Evolutionary conservation across 2,113 vertebrate species (phyloP), one percentile per base, ranked within the genome.

Genomic region (Sturnira hondurensis): DNA sequence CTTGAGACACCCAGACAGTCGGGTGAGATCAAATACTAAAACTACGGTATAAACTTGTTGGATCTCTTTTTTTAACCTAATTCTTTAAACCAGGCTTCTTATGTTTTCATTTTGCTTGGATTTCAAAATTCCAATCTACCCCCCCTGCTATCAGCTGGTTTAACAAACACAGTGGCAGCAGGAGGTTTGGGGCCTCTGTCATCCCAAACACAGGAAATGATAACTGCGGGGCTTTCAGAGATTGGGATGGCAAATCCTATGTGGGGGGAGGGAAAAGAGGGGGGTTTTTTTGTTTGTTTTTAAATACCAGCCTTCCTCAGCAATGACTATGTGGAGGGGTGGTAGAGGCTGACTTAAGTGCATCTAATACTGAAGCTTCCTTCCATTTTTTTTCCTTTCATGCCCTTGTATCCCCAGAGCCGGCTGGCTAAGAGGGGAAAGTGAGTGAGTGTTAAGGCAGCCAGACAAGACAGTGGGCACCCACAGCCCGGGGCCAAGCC

Each of bases 331-430:
- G 70, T 94, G 33, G 54, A 86, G 45, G n/a, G 38, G 73, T 92
- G 45, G 82, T 86, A 22, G 73, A 86, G 52, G n/a, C 76, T 85
- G 77, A 85, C 43, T 71, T 97, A 98, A 98, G 96, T 98, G 97
- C 97, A 96, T 96, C 61, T 85, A 95, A 97, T 95, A 96, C 77
- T 94, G 88, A 95, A 94, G 71, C 22, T 93, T 85, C 77, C 54
- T 95, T 95, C 95, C 93, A 78, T 86, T 94, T 94, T 85, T 85
- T 26, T 88, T 47, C 65, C 45, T 50, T 94, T 83, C 4, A 91
- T 5, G 52, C 26, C 8, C 47, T n/a, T 90, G 31, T 70, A 22
- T 80, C 36, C 83, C 45, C 61, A 91, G 45, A 84, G 41, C 50
- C 65, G 91, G 70, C 91, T 92, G 91, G 88, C 63, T 70, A 65